Evolutionary conservation across 2,113 vertebrate genomes (phyloP).

Genomic region (Melanotaenia duboulayi): DNA sequence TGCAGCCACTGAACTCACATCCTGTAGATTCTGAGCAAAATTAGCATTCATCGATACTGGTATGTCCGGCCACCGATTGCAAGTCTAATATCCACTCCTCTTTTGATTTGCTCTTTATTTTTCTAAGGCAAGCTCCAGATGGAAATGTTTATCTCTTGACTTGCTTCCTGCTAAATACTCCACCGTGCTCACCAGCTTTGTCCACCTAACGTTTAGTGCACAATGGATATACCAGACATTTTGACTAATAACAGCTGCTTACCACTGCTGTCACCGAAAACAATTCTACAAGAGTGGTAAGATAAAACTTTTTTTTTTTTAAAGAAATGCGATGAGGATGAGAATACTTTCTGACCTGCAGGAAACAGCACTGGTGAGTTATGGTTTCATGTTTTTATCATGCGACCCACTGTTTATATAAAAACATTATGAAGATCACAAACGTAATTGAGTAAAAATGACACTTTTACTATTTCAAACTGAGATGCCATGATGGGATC

Average conservation of each 20-base stretch:
- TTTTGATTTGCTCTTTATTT: background rate
- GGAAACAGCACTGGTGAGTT: background rate
- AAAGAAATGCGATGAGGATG: background rate
- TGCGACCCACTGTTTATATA: background rate
- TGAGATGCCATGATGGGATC: constrained; percentile 67
- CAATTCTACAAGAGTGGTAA: too few species aligned
- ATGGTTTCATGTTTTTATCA: background rate
- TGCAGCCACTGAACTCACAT: background rate
- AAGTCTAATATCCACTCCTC: background rate
- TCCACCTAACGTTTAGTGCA: background rate
- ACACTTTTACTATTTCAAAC: constrained; percentile 47
- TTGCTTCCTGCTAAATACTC: background rate
- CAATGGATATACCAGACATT: background rate
- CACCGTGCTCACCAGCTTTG: background rate
- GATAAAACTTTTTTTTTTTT: background rate
- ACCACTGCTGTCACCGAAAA: too few species aligned
- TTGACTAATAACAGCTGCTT: too few species aligned
- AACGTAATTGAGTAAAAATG: background rate
- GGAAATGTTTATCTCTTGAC: background rate
- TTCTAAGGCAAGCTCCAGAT: background rate
- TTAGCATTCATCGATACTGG: background rate
- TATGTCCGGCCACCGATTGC: background rate
- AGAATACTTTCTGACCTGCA: background rate
- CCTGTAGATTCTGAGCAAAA: background rate
- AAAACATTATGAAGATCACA: background rate